These are phyloP conservation scores for Saccopteryx leptura DNA, from an alignment of 2,113 vertebrate genomes.

Conservation along the genomic window DNA sequence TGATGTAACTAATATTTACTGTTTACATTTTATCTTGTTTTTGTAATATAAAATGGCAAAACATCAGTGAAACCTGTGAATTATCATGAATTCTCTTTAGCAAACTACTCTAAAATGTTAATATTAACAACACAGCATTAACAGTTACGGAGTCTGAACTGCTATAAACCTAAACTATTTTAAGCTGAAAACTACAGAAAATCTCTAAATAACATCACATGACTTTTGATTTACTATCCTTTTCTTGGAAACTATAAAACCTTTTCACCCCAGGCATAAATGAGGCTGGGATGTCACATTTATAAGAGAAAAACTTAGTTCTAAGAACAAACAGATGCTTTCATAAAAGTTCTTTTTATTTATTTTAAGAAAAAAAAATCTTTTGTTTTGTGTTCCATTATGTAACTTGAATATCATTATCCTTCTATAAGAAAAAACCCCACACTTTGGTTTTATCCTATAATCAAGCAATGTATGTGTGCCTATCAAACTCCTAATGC, in stretches of 20 bases:
- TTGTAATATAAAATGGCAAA: constrained; percentile 3
- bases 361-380: constrained; percentile 71
- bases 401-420: constrained; percentile 76
- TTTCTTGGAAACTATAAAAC: constrained; percentile 22
- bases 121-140: not conserved
- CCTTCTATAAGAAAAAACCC: constrained; percentile 52
- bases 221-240: not conserved
- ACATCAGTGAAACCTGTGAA: not conserved
- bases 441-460: constrained; percentile 52
- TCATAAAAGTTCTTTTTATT: constrained; percentile 65
- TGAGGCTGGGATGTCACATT: not conserved
- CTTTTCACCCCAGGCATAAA: constrained; percentile 33
- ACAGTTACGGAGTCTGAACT: not conserved
- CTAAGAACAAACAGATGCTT: constrained; percentile 72
- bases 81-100: constrained; percentile 20
- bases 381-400: constrained; percentile 60
- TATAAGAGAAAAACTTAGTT: constrained; percentile 58
- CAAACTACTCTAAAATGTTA: constrained; percentile 22
- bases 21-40: not conserved
- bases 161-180: not conserved
- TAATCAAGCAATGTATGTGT: constrained; percentile 27
- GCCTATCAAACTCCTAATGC: constrained; percentile 41
- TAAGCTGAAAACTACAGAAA: not conserved
- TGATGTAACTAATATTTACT: not conserved
- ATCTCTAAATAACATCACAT: not conserved